Percentiles rank a stretch among this genome's conserved stretches.
phyloP scores from a whole-genome alignment of 23 tunicate species.

The Oikopleura vanhoeffeni region DNA sequence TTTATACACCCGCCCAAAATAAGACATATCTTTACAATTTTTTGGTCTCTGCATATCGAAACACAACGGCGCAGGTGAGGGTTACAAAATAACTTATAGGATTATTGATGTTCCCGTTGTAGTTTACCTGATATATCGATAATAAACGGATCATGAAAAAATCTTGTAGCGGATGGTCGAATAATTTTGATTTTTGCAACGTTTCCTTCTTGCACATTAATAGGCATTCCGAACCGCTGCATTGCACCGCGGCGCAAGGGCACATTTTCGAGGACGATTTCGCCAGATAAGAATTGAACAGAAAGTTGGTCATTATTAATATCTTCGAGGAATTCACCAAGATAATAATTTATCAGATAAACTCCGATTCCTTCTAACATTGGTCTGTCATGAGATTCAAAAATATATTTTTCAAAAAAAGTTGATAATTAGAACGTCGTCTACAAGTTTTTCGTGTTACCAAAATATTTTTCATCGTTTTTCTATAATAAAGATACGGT shows the following conservation, averaged over 20 bases:
- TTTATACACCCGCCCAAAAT: no score
- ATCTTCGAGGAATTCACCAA: slow-evolving; percentile 7
- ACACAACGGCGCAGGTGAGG: no score
- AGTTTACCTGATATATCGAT: neutral
- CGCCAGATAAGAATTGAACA: slow-evolving; percentile 2
- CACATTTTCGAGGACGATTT: neutral
- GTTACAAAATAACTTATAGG: no score
- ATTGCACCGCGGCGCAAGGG: slow-evolving; percentile 7
- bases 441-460: no score
- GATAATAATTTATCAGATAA: neutral
- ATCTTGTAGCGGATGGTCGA: neutral
- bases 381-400: no score
- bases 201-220: neutral
- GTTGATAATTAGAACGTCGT: no score
- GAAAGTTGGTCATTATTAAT: slow-evolving; percentile 10
- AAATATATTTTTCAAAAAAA: no score
- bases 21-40: no score
- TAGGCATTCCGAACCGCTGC: slow-evolving; percentile 1
- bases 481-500: no score
- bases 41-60: no score
- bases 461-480: no score
- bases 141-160: neutral
- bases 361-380: slow-evolving; percentile 1
- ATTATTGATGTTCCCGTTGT: no score
- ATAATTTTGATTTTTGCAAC: slow-evolving; percentile 12